Base-by-base conservation (phyloP, 1,140 invertebrate genomes). In the Bacillus rossius region DNA sequence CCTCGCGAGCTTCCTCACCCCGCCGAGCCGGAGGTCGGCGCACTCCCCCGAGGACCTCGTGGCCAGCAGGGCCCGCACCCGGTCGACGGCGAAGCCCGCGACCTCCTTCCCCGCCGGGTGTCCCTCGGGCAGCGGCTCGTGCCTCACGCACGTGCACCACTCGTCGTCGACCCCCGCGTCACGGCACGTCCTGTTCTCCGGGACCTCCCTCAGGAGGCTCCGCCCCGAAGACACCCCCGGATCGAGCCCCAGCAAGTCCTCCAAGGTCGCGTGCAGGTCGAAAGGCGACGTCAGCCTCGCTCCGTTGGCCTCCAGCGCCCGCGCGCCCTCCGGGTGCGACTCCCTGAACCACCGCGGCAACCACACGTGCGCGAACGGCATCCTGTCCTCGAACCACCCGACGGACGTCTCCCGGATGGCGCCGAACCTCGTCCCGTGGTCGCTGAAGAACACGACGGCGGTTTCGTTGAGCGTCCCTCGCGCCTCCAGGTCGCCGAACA, bases 341-440 rank as follows among this genome's bases (percentile, higher is more conserved):
- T 80, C 62, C 17, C 75, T 72, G 64, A 92, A 88, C 73, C 82
- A 85, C 34, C 83, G 72, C 0, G 95, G 94, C 16, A 96, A 61
- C 63, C 84, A 79, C 2, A 96, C 72, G 64, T 88, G 88, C 10
- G 93, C 77, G 60, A 93, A 90, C 0, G 95, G 95, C 20, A 97
- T 71, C 41, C 93, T 74, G 69, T 96, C 94, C 72, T 98, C 95
- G 58, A 95, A 77, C 69, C 89, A 85, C 0, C 95, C 95, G 52
- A 88, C 83, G 68, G 88, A 87, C 0, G 93, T 96, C 63, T 82
- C 71, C 17, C 89, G 70, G n/a, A 93, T 84, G 1, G 77, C 75
- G 1, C 94, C 94, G 77, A 89, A 96, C 34, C 96, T 73, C 66
- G 94, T 86, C 0, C 96, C 95, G 71, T 98, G 96, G 73, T 98